Conservation (phyloP, 2,113 vertebrate genomes). For the Acinonyx jubatus region DNA sequence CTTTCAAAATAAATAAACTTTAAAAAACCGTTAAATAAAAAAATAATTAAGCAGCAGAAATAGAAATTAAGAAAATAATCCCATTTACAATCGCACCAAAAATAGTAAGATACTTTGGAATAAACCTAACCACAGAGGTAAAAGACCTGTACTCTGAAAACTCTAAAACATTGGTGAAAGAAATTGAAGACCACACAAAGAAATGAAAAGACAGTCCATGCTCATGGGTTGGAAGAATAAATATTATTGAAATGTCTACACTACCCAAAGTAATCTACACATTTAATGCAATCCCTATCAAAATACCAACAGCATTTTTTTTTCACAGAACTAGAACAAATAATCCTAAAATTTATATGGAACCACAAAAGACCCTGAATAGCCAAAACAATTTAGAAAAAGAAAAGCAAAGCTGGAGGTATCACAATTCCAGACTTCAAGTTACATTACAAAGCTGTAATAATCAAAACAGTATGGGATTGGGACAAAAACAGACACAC, state of each 20-base stretch:
- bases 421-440: not conserved
- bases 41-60: not conserved
- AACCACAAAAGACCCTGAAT: not conserved
- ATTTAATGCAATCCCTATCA: not conserved
- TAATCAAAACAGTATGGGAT: not conserved
- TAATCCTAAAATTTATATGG: not conserved
- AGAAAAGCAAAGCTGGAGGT: not conserved
- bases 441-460: not conserved
- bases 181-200: not conserved
- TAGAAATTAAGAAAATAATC: not conserved
- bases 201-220: not conserved
- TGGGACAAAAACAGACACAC: not conserved
- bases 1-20: too few relatives aligned
- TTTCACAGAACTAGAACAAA: not conserved
- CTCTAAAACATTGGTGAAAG: not conserved
- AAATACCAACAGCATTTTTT: not conserved
- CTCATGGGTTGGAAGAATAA: not conserved
- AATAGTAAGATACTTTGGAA: not conserved
- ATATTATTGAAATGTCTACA: not conserved
- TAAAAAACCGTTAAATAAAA: too few relatives aligned
- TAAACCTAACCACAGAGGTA: not conserved
- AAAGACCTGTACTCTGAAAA: not conserved
- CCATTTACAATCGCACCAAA: not conserved
- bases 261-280: not conserved
- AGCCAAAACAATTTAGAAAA: not conserved